A percentile compares a stretch with the other conserved stretches of the same genome.
phyloP scores from a whole-genome alignment of 2,888 invertebrate species.

The Parelbella ahira region DNA sequence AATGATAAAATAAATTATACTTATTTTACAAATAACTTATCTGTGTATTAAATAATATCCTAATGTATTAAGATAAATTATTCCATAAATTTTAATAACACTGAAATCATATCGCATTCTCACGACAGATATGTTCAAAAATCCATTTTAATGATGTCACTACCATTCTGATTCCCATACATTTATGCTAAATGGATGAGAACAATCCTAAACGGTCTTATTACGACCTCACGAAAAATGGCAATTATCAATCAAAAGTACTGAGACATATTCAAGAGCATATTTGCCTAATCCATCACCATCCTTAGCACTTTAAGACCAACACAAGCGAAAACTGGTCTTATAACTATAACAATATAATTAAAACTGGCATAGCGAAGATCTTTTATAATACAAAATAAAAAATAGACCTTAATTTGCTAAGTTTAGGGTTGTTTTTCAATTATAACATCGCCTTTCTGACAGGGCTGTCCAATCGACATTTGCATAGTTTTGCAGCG shows the following conservation, averaged over 20 bases:
- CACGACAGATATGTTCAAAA: conserved; percentile 18
- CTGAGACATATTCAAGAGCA: conserved; percentile 24
- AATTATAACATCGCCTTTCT: background rate
- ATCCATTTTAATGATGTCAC: conserved; percentile 23
- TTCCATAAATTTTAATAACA: too few relatives aligned
- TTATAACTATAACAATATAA: background rate
- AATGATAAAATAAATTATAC: too few relatives aligned
- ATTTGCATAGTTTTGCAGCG: conserved; percentile 36
- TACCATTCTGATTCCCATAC: conserved; percentile 28
- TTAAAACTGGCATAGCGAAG: background rate
- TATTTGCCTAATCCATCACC: conserved; percentile 33
- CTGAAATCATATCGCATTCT: conserved; percentile 9
- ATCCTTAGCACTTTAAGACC: conserved; percentile 8
- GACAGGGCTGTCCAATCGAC: conserved; percentile 29
- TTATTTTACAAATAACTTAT: too few relatives aligned
- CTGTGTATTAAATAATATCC: too few relatives aligned
- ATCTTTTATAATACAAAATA: background rate
- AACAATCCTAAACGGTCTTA: conserved; percentile 34
- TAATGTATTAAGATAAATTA: too few relatives aligned
- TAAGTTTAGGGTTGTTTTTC: conserved; percentile 19
- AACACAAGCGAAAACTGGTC: conserved; percentile 5
- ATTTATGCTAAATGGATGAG: conserved; percentile 32
- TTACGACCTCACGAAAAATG: conserved; percentile 32
- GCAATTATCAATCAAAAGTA: conserved; percentile 37
- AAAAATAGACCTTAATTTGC: background rate